A percentile compares a stretch with the other conserved stretches of the same genome.
phyloP scores from a whole-genome alignment of 1,140 invertebrate genomes.

The Gryllus bimaculatus region DNA sequence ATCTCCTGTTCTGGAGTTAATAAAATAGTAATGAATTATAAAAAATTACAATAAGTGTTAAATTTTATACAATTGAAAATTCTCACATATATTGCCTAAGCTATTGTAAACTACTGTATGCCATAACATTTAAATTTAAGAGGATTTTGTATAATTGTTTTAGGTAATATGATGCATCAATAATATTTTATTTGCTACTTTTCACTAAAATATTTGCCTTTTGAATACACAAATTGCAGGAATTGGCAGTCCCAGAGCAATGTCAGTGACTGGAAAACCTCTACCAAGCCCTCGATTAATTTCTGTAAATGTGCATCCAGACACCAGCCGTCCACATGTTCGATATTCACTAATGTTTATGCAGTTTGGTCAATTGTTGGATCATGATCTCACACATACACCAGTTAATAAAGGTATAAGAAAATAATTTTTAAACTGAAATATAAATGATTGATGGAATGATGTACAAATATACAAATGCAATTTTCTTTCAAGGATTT shows the following conservation, averaged over 20 bases:
- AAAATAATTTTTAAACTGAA: neutral
- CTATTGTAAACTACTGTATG: too few relatives aligned
- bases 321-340: slow-evolving; percentile 37
- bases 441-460: neutral
- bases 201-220: neutral
- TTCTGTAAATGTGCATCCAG: slow-evolving; percentile 37
- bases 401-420: slow-evolving; percentile 40
- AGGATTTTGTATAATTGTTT: too few relatives aligned
- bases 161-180: neutral
- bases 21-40: neutral
- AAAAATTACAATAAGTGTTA: neutral
- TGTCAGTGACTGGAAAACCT: slow-evolving; percentile 29
- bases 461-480: neutral
- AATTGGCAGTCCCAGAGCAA: slow-evolving; percentile 30
- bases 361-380: slow-evolving; percentile 46
- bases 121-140: too few relatives aligned
- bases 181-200: neutral
- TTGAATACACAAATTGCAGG: slow-evolving; percentile 25
- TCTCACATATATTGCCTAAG: too few relatives aligned
- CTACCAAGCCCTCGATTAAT: slow-evolving; percentile 38
- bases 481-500: slow-evolving; percentile 28
- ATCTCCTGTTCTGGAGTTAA: too few relatives aligned
- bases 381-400: slow-evolving; percentile 50
- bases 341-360: slow-evolving; percentile 40
- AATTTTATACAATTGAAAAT: too few relatives aligned